Evolutionary conservation across 53 echinoderm and acorn worm genomes (phyloP).

Genomic region (Actinopyga echinites): DNA sequence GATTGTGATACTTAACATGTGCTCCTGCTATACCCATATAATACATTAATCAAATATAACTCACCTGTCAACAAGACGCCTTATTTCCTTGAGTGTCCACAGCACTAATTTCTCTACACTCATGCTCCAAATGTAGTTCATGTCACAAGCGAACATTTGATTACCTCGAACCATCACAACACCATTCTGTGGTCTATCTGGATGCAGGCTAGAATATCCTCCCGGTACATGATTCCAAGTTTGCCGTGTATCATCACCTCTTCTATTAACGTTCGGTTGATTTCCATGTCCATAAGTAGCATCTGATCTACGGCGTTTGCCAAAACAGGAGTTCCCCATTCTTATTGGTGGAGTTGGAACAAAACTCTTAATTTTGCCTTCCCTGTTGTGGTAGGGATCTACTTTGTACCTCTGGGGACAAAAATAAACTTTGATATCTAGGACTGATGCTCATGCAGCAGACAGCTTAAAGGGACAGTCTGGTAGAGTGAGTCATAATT

Average conservation of each 20-base stretch:
- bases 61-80: conserved; percentile 93
- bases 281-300: neutral
- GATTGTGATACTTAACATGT: too few species aligned
- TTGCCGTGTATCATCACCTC: conserved; percentile 13
- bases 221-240: neutral
- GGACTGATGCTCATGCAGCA: too few species aligned
- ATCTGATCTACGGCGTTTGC: conserved; percentile 71
- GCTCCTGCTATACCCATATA: too few species aligned
- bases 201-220: neutral
- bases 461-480: too few species aligned
- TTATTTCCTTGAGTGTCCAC: conserved; percentile 81
- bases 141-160: conserved; percentile 41
- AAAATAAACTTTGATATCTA: too few species aligned
- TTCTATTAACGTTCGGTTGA: conserved; percentile 43
- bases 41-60: neutral
- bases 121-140: conserved; percentile 47
- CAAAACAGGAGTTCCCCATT: conserved; percentile 96
- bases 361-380: too few species aligned
- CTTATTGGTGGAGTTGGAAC: neutral
- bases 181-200: conserved; percentile 39
- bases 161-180: conserved; percentile 53
- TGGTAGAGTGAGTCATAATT: too few species aligned
- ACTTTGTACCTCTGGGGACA: too few species aligned
- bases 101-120: conserved; percentile 71
- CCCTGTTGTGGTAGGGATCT: too few species aligned